Evolutionary conservation across 2,888 invertebrate species (phyloP).

Genomic region (Ochropleura plecta): DNA sequence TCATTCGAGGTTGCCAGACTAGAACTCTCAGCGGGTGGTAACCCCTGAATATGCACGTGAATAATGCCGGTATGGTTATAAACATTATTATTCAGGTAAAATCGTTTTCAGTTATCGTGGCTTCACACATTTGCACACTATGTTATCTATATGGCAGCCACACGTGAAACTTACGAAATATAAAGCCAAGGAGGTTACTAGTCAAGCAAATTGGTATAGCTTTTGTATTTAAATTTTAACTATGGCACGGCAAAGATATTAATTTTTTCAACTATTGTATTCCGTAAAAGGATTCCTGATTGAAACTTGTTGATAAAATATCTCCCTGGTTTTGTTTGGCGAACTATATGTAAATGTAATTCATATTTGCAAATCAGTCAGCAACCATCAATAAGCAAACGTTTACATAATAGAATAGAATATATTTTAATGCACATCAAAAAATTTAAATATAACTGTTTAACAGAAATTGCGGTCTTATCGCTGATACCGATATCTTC

Average conservation of each 20-base stretch:
- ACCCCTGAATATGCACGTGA: slow-evolving; percentile 37
- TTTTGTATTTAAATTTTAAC: no score
- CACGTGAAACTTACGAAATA: background rate
- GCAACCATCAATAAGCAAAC: no score
- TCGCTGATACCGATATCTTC: no score
- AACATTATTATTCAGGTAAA: slow-evolving; percentile 33
- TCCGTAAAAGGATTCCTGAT: background rate
- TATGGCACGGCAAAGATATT: background rate
- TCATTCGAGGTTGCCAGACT: slow-evolving; percentile 12
- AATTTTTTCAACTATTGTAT: background rate
- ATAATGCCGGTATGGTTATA: slow-evolving; percentile 26
- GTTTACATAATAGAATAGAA: no score
- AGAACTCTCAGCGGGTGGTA: background rate
- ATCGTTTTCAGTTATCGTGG: slow-evolving; percentile 37
- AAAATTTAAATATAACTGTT: no score
- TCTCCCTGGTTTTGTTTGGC: background rate
- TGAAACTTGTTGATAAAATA: background rate
- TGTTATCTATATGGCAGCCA: background rate
- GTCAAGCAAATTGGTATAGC: no score
- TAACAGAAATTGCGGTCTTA: no score
- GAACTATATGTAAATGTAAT: no score
- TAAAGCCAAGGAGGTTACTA: background rate
- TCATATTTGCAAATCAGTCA: no score
- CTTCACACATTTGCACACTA: background rate
- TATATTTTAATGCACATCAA: no score